These are phyloP conservation scores for Orthonevra nobilis DNA, from an alignment of 2,888 invertebrate species.

Conservation along the genomic window DNA sequence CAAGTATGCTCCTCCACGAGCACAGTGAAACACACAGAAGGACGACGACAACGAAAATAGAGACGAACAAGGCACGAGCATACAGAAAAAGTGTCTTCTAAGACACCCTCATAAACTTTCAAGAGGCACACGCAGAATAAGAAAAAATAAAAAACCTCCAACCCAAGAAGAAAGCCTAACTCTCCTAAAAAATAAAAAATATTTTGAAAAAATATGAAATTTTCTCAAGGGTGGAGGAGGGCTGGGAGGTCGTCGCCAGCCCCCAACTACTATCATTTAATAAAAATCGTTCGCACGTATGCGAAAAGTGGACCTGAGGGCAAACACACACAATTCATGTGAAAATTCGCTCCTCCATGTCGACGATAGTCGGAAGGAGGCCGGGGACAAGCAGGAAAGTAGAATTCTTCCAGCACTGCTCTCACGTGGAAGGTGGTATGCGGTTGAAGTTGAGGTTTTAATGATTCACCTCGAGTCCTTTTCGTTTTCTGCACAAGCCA, in stretches of 20 bases:
- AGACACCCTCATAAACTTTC: constrained; percentile 65
- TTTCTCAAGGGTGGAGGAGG: constrained; percentile 21
- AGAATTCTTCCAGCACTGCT: background rate
- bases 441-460: constrained; percentile 24
- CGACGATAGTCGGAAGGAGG: no score
- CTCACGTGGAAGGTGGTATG: background rate
- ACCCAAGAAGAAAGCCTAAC: no score
- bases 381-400: no score
- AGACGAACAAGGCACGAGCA: constrained; percentile 16
- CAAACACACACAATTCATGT: constrained; percentile 54
- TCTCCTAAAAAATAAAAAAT: constrained; percentile 19
- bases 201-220: constrained; percentile 51
- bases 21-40: constrained; percentile 21
- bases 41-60: constrained; percentile 47
- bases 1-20: constrained; percentile 35
- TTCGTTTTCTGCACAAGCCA: constrained; percentile 9
- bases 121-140: constrained; percentile 63
- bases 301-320: constrained; percentile 66
- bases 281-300: constrained; percentile 66
- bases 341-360: constrained; percentile 61
- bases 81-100: constrained; percentile 55
- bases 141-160: constrained; percentile 22
- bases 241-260: background rate
- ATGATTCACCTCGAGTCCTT: constrained; percentile 42
- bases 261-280: constrained; percentile 48